Evolutionary conservation across 2,888 invertebrate species (phyloP).

Genomic region (Melieria crassipennis): DNA sequence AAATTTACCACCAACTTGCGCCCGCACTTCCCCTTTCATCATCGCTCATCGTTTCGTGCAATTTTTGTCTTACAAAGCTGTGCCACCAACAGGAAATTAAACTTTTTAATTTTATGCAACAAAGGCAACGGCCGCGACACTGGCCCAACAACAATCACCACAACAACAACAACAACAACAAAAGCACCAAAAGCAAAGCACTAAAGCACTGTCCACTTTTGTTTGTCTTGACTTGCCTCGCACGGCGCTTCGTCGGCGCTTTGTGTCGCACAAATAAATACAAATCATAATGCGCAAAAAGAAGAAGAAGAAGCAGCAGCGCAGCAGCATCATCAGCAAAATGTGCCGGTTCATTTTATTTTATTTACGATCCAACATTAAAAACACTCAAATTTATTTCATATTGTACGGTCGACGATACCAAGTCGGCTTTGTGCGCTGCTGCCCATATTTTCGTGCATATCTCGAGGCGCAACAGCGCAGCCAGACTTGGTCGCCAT

Average conservation of each 20-base stretch:
- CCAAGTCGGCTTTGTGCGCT: neutral
- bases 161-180: neutral
- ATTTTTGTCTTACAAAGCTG: neutral
- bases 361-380: conserved; percentile 50
- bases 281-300: neutral
- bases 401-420: too few species aligned
- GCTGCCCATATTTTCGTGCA: neutral
- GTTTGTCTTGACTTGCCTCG: neutral
- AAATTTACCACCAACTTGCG: conserved; percentile 11
- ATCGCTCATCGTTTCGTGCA: neutral
- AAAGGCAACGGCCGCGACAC: neutral
- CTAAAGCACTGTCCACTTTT: neutral
- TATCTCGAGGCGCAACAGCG: neutral
- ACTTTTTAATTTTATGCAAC: conserved; percentile 27
- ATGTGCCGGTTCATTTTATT: conserved; percentile 40
- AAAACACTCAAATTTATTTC: conserved; percentile 45
- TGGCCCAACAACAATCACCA: neutral
- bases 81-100: conserved; percentile 26
- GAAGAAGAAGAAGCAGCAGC: neutral
- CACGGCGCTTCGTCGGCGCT: neutral
- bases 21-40: neutral
- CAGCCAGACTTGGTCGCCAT: neutral
- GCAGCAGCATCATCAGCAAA: neutral
- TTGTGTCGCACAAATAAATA: conserved; percentile 7
- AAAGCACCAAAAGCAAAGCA: neutral